A percentile compares a stretch with the other conserved stretches of the same genome.
phyloP scores from a whole-genome alignment of 2,797 vertebrate species.

The Periparus ater region DNA sequence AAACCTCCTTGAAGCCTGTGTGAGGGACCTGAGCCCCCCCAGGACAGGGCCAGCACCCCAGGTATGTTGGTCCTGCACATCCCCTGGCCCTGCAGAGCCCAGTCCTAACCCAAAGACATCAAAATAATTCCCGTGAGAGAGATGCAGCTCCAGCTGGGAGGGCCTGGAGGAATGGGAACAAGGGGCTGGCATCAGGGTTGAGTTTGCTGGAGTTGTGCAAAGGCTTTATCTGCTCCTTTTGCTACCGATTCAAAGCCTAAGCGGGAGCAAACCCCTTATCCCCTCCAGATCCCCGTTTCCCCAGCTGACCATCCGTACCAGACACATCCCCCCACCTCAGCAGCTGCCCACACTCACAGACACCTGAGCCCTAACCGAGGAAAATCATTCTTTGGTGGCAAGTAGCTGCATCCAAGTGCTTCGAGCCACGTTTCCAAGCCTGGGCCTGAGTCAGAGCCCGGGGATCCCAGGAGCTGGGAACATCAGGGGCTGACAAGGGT shows the following conservation, averaged over 20 bases:
- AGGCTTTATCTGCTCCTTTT: neutral
- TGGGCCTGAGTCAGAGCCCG: neutral
- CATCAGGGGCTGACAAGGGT: slow-evolving; percentile 52
- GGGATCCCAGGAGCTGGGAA: neutral
- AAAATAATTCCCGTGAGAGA: neutral
- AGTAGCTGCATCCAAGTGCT: neutral
- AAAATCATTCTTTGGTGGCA: neutral
- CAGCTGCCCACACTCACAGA: neutral
- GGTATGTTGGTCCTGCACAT: neutral
- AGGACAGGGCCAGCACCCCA: neutral
- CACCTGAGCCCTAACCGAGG: neutral
- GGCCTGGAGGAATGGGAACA: neutral
- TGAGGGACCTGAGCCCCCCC: rapidly evolving
- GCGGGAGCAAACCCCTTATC: neutral
- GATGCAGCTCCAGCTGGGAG: rapidly evolving
- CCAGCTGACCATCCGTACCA: neutral
- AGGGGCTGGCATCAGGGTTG: neutral
- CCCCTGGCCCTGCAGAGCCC: neutral
- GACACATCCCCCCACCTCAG: neutral
- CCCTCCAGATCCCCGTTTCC: neutral
- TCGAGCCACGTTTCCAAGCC: neutral
- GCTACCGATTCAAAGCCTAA: neutral
- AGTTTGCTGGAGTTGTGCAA: neutral
- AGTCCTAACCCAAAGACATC: neutral
- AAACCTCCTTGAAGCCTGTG: neutral